phyloP scores from a whole-genome alignment of 2,797 vertebrate species.

The Gymnopithys bicolor region DNA sequence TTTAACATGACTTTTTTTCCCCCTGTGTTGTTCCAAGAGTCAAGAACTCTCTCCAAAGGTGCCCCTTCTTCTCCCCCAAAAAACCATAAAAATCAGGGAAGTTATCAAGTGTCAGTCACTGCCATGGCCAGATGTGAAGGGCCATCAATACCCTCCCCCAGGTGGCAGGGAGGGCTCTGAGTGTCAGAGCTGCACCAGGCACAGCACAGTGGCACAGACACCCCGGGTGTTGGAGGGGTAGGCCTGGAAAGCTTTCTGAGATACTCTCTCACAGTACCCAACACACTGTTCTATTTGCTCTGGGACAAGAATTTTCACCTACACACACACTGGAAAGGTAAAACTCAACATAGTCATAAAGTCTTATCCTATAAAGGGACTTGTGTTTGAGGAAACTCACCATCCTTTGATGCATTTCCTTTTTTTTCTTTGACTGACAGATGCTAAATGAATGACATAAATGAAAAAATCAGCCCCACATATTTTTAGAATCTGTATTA shows the following conservation, averaged over 20 bases:
- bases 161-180: not conserved
- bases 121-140: not conserved
- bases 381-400: not conserved
- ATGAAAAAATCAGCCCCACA: not conserved
- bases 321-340: not conserved
- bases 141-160: accelerated
- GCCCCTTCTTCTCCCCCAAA: accelerated
- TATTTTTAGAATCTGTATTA: not conserved
- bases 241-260: not conserved
- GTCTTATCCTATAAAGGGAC: not conserved
- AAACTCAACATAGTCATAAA: not conserved
- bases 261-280: not conserved
- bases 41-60: not conserved
- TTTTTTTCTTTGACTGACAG: not conserved
- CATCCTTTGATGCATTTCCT: not conserved
- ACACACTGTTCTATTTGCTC: not conserved
- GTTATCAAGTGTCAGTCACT: not conserved
- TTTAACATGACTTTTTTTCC: not conserved
- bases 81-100: not conserved
- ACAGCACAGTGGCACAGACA: not conserved
- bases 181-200: not conserved
- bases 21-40: not conserved
- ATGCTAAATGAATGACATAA: not conserved
- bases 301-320: not conserved
- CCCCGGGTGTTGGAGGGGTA: not conserved